A percentile compares a stretch with the other conserved stretches of the same genome.
Evolutionary conservation across 2,797 vertebrate genomes (phyloP).

Genomic region (Mormyrops boulengeri): DNA sequence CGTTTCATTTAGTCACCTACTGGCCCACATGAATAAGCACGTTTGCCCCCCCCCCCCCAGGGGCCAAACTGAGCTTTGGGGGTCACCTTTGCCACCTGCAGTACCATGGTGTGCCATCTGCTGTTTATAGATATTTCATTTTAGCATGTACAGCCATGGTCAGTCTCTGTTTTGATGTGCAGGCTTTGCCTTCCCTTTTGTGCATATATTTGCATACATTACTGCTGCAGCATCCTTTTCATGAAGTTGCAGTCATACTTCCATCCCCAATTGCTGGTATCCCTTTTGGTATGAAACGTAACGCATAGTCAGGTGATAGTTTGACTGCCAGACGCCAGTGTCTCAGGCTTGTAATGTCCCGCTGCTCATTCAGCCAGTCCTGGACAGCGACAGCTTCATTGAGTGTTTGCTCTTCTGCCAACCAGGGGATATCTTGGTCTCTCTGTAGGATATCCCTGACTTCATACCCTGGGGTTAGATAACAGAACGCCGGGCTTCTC

Average conservation of each 20-base stretch:
- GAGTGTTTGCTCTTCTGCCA: background rate
- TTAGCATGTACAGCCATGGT: background rate
- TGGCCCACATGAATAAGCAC: background rate
- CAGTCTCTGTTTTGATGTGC: background rate
- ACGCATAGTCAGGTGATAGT: background rate
- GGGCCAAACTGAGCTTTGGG: background rate
- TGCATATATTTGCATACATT: background rate
- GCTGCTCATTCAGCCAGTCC: background rate
- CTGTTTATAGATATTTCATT: background rate
- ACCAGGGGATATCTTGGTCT: background rate
- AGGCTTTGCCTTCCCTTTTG: background rate
- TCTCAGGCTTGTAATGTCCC: background rate
- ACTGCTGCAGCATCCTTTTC: background rate
- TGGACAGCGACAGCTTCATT: background rate
- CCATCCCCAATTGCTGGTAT: constrained; percentile 9
- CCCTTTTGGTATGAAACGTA: background rate
- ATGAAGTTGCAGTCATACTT: background rate
- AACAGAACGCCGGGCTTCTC: background rate
- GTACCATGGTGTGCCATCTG: background rate
- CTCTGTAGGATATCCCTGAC: background rate
- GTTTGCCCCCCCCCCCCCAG: background rate
- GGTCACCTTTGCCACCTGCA: background rate
- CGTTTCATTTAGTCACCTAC: background rate
- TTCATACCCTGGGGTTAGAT: background rate
- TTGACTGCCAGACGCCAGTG: background rate